These are phyloP conservation scores for Rhinogobius similis DNA, from an alignment of 2,113 vertebrate genomes.

Conservation along the genomic window DNA sequence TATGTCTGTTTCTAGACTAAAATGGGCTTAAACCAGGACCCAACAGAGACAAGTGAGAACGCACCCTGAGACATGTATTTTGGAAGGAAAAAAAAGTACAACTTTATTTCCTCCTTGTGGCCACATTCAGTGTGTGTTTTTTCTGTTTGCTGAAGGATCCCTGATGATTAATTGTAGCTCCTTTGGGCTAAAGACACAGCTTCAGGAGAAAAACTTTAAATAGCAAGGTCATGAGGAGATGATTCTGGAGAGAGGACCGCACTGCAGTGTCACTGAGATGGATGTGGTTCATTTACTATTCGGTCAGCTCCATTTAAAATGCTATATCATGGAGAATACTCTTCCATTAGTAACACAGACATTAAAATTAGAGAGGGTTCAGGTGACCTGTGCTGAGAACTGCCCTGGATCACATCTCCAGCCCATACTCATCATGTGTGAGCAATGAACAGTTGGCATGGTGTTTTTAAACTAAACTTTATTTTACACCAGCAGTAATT, in stretches of 20 bases:
- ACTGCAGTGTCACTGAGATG: slow-evolving; percentile 73
- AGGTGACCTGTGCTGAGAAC: slow-evolving; percentile 49
- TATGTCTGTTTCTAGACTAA: too few species aligned
- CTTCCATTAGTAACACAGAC: slow-evolving; percentile 69
- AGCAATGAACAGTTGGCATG: neutral
- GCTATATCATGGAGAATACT: slow-evolving; percentile 67
- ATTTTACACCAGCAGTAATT: too few species aligned
- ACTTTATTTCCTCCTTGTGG: slow-evolving; percentile 4
- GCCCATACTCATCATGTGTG: slow-evolving; percentile 28
- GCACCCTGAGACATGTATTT: too few species aligned
- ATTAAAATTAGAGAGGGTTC: slow-evolving; percentile 66
- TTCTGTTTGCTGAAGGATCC: slow-evolving; percentile 22
- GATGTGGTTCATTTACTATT: slow-evolving; percentile 77
- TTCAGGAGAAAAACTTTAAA: slow-evolving; percentile 62
- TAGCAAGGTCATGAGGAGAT: slow-evolving; percentile 72
- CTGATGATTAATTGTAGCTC: slow-evolving; percentile 46
- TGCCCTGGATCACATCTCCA: slow-evolving; percentile 45
- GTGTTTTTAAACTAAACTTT: neutral
- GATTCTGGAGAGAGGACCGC: slow-evolving; percentile 66
- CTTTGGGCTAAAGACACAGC: slow-evolving; percentile 42
- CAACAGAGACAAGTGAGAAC: too few species aligned
- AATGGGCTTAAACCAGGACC: too few species aligned
- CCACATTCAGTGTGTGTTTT: slow-evolving; percentile 13
- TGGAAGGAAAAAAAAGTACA: neutral
- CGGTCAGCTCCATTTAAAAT: slow-evolving; percentile 75